Percentiles rank a stretch among this genome's conserved stretches.
Evolutionary conservation across 2,113 vertebrate genomes (phyloP).

Genomic region (human (Homo sapiens)): DNA sequence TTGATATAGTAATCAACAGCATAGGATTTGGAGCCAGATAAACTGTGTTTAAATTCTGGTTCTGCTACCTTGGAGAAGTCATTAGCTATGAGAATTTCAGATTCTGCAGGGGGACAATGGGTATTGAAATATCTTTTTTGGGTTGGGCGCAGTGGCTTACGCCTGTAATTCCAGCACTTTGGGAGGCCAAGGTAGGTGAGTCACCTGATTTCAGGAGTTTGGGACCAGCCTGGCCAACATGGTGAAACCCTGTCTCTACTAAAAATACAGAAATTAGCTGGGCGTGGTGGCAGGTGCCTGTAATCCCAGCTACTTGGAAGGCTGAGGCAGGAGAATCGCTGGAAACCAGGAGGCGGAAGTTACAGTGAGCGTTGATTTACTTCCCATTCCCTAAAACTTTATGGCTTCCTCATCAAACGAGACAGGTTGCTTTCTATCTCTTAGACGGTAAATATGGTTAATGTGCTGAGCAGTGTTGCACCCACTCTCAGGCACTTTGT

Average conservation of each 20-base stretch:
- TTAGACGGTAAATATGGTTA: slow-evolving; percentile 83
- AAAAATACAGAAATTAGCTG: too few relatives aligned
- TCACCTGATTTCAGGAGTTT: too few relatives aligned
- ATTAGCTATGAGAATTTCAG: background rate
- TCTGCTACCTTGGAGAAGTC: background rate
- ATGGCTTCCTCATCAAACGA: slow-evolving; percentile 80
- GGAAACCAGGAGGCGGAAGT: too few relatives aligned
- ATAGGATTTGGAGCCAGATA: background rate
- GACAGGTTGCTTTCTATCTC: slow-evolving; percentile 83
- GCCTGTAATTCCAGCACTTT: too few relatives aligned
- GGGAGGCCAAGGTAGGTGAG: too few relatives aligned
- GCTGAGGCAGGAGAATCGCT: too few relatives aligned
- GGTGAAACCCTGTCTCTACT: too few relatives aligned
- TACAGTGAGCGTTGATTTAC: slow-evolving; percentile 79
- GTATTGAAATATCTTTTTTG: background rate
- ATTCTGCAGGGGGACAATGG: background rate
- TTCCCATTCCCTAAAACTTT: slow-evolving; percentile 82
- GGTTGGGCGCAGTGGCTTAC: too few relatives aligned
- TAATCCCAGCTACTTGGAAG: too few relatives aligned
- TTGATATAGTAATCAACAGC: background rate
- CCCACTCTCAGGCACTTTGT: slow-evolving; percentile 80
- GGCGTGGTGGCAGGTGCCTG: too few relatives aligned
- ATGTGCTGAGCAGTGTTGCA: slow-evolving; percentile 78
- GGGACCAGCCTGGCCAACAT: too few relatives aligned
- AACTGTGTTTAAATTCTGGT: background rate